Evolutionary conservation across 2,888 invertebrate species (phyloP).

Genomic region (Timema podura): DNA sequence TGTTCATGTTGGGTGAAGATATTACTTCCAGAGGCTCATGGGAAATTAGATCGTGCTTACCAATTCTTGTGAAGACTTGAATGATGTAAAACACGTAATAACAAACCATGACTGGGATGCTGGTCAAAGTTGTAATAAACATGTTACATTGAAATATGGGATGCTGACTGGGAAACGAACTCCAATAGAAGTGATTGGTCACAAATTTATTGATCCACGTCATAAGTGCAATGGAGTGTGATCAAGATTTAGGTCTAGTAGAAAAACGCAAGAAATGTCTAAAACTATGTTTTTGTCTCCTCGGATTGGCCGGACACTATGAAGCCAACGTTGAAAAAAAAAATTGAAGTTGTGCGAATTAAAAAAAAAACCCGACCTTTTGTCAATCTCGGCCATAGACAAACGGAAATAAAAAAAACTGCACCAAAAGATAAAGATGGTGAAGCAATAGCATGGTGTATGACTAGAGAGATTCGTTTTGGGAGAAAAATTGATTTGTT

Average conservation of each 20-base stretch:
- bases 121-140: background rate
- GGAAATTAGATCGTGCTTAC: conserved; percentile 10
- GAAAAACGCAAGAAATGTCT: background rate
- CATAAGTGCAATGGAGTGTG: conserved; percentile 16
- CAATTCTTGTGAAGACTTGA: background rate
- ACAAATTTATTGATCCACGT: conserved; percentile 8
- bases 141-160: background rate
- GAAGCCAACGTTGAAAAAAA: conserved; percentile 1
- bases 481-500: conserved; percentile 1
- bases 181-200: background rate
- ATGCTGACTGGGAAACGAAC: background rate
- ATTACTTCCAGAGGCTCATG: background rate
- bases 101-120: background rate
- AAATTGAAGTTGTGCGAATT: background rate
- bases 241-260: conserved; percentile 8
- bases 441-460: conserved; percentile 12
- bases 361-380: background rate
- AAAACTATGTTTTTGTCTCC: conserved; percentile 4
- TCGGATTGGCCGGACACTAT: background rate
- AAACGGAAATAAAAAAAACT: background rate
- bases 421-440: conserved; percentile 10
- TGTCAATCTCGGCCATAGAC: background rate
- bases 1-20: background rate
- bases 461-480: conserved; percentile 6
- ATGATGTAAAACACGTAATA: conserved; percentile 9